These are phyloP conservation scores for Musca domestica DNA, from an alignment of 1,140 invertebrate genomes.

Conservation along the genomic window DNA sequence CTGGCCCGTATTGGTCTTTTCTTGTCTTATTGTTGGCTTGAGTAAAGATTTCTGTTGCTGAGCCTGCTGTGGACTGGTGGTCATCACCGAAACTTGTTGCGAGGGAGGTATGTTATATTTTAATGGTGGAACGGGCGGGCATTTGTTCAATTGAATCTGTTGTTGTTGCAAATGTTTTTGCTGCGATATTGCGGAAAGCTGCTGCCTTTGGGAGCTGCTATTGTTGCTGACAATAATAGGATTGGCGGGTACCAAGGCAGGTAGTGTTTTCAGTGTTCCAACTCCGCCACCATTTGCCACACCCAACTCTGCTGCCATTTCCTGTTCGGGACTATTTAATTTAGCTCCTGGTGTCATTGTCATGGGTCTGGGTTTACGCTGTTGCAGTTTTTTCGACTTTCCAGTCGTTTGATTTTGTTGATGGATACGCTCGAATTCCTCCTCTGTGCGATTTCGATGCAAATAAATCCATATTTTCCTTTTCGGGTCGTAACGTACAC, in stretches of 20 bases:
- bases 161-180: constrained; percentile 11
- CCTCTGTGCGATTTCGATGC: constrained; percentile 73
- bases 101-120: constrained; percentile 41
- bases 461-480: constrained; percentile 89
- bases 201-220: constrained; percentile 18
- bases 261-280: constrained; percentile 24
- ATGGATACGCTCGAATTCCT: constrained; percentile 72
- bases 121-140: constrained; percentile 46
- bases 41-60: constrained; percentile 44
- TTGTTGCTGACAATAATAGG: constrained; percentile 26
- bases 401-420: constrained; percentile 44
- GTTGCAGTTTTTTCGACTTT: constrained; percentile 46
- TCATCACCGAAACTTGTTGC: background rate
- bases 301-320: constrained; percentile 19
- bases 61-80: background rate
- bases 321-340: background rate
- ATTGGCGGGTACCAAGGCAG: constrained; percentile 38
- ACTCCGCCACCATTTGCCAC: constrained; percentile 15
- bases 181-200: constrained; percentile 18
- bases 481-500: constrained; percentile 85
- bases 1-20: constrained; percentile 9
- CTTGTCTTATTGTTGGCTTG: constrained; percentile 31
- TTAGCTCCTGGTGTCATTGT: background rate
- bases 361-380: constrained; percentile 37
- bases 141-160: constrained; percentile 31